Evolutionary conservation across 2,797 vertebrate species (phyloP).

Genomic region (Liasis olivaceus): DNA sequence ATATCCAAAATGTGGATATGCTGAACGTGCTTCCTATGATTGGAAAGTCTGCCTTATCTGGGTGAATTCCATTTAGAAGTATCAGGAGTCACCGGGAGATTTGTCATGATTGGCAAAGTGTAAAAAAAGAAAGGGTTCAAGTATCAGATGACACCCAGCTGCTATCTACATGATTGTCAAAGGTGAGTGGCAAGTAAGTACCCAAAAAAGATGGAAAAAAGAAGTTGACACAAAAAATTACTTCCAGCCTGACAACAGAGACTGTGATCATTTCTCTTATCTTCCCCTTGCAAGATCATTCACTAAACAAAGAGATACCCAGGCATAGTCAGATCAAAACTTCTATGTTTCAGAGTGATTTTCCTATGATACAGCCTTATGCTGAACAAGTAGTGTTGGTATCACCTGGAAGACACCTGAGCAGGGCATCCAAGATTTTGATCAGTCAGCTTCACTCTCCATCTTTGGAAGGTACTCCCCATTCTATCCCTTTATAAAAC

Average conservation of each 20-base stretch:
- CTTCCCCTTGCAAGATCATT: not conserved
- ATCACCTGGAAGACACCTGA: not conserved
- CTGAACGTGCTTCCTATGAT: not conserved
- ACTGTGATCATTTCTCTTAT: not conserved
- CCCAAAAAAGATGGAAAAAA: not conserved
- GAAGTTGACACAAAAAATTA: no score
- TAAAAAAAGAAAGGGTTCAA: not conserved
- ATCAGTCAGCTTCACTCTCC: not conserved
- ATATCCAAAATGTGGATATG: not conserved
- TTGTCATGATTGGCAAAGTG: not conserved
- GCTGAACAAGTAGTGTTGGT: not conserved
- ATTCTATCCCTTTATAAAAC: not conserved
- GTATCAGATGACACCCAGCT: not conserved
- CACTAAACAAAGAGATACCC: not conserved
- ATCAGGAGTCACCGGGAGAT: not conserved
- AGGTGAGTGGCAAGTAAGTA: not conserved
- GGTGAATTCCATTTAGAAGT: not conserved
- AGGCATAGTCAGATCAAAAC: not conserved
- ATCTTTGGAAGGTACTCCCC: not conserved
- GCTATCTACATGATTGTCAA: not conserved
- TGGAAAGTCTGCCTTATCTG: not conserved
- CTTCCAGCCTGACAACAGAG: not conserved
- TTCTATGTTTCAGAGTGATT: not conserved
- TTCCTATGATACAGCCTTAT: not conserved
- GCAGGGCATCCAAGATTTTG: not conserved